A percentile compares a stretch with the other conserved stretches of the same genome.
Conservation (phyloP, 2,888 invertebrate genomes). For the Oasisia sp. region DNA sequence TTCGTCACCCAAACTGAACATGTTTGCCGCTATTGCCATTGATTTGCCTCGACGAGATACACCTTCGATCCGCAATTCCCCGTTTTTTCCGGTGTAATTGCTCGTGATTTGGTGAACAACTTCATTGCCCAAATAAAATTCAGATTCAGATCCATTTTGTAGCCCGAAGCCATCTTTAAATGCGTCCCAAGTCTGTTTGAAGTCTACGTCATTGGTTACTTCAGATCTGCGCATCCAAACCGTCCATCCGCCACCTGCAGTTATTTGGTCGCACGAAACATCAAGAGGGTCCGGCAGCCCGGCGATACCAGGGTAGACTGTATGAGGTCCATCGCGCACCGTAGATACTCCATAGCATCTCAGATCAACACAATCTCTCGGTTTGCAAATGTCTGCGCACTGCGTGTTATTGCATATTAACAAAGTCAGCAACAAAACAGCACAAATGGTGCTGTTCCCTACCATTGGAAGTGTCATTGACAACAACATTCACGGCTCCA, state of each 20-base stretch:
- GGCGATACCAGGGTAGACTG: not conserved
- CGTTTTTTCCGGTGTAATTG: not conserved
- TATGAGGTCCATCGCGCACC: not conserved
- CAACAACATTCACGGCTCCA: not conserved
- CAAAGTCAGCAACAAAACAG: not conserved
- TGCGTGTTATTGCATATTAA: not conserved
- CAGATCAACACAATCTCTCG: not conserved
- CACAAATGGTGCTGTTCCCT: not conserved
- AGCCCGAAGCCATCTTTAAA: not conserved
- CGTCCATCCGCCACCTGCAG: not conserved
- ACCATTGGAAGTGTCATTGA: not conserved
- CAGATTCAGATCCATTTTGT: not conserved
- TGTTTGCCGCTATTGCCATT: not conserved
- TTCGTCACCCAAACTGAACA: not conserved
- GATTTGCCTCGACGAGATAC: not conserved
- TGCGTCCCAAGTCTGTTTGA: not conserved
- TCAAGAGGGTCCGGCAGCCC: not conserved
- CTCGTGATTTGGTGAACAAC: not conserved
- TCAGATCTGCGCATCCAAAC: not conserved
- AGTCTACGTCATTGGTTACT: not conserved
- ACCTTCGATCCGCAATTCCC: not conserved
- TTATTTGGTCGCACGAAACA: not conserved
- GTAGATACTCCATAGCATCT: not conserved
- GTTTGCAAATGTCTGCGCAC: not conserved
- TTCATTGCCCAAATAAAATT: not conserved